Evolutionary conservation across 2,797 vertebrate species (phyloP).

Genomic region (Xiphorhynchus erythropygius): DNA sequence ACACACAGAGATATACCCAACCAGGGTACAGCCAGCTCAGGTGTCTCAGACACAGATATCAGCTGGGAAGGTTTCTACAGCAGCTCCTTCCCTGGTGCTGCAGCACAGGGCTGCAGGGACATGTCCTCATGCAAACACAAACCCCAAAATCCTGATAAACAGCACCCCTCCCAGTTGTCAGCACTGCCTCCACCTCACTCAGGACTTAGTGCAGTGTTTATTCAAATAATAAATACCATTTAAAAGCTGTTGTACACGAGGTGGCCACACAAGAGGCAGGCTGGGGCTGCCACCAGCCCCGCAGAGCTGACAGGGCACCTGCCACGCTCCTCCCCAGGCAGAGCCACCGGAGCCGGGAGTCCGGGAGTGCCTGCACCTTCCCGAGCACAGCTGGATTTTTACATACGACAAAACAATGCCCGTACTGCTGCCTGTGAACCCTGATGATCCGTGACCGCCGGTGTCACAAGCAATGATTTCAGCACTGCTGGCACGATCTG

Average conservation of each 20-base stretch:
- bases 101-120: background rate
- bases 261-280: background rate
- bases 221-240: background rate
- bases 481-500: background rate
- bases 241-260: background rate
- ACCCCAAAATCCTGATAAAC: background rate
- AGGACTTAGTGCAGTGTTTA: background rate
- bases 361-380: background rate
- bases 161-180: background rate
- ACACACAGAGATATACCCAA: background rate
- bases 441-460: background rate
- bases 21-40: background rate
- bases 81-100: background rate
- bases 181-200: background rate
- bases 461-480: slow-evolving; percentile 65
- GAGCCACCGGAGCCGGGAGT: background rate
- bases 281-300: background rate
- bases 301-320: background rate
- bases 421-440: background rate
- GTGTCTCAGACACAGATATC: background rate
- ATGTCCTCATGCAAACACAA: background rate
- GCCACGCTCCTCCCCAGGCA: background rate
- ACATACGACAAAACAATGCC: background rate
- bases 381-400: background rate
- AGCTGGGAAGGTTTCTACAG: background rate